Percentiles rank a stretch among this genome's conserved stretches.
Conservation (phyloP, 1,140 invertebrate species). For the Trichomalopsis sarcophagae region DNA sequence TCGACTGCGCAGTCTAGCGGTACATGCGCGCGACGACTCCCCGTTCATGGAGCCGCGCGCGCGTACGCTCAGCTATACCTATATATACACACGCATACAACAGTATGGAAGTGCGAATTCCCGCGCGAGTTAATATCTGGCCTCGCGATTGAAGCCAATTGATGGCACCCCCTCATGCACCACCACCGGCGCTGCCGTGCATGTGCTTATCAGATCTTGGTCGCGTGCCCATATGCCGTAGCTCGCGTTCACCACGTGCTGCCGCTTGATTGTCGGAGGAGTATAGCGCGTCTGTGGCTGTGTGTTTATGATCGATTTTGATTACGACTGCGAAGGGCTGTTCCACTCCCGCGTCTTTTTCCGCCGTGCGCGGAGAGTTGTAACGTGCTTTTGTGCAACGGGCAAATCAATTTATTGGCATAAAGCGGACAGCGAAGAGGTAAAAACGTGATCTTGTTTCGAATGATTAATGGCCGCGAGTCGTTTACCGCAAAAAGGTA, state of each 20-base stretch:
- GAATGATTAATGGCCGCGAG: background rate
- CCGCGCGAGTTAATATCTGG: slow-evolving; percentile 62
- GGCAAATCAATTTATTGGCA: background rate
- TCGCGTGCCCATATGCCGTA: slow-evolving; percentile 71
- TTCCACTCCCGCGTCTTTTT: background rate
- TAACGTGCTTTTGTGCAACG: background rate
- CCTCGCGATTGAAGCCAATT: slow-evolving; percentile 70
- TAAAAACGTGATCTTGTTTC: too few relatives aligned
- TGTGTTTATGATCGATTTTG: background rate
- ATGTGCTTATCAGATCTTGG: slow-evolving; percentile 67
- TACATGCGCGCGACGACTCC: background rate
- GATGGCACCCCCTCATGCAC: slow-evolving; percentile 48
- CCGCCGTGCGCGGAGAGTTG: too few relatives aligned
- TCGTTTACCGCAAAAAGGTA: background rate
- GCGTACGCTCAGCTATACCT: background rate
- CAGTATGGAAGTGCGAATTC: slow-evolving; percentile 52
- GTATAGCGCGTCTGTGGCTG: background rate
- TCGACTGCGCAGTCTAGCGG: background rate
- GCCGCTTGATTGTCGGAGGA: background rate
- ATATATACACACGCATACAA: background rate
- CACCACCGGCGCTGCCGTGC: slow-evolving; percentile 37
- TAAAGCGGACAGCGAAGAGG: too few relatives aligned
- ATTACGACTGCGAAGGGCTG: background rate
- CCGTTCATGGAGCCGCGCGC: background rate
- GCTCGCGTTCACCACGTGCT: slow-evolving; percentile 57